These are phyloP conservation scores for Listronotus oregonensis DNA, from an alignment of 1,140 invertebrate genomes.

Conservation along the genomic window DNA sequence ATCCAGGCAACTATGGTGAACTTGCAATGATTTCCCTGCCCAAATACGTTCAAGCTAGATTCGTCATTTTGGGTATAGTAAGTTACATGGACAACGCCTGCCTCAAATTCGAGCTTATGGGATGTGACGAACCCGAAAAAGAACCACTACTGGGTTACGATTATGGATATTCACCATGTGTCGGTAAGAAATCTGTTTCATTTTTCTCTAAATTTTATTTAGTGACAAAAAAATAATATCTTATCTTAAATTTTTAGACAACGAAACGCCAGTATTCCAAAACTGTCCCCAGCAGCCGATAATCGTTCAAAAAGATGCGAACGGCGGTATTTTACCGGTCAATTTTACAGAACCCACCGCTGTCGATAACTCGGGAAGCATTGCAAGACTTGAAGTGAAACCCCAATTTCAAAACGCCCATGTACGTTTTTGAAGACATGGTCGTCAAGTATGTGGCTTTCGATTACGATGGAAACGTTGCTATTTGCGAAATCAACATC, in stretches of 20 bases:
- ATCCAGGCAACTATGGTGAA: constrained; percentile 93
- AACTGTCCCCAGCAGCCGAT: constrained; percentile 94
- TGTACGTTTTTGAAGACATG: constrained; percentile 87
- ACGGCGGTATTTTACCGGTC: constrained; percentile 84
- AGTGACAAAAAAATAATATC: neutral
- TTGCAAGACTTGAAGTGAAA: constrained; percentile 88
- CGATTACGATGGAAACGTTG: constrained; percentile 96
- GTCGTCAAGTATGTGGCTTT: constrained; percentile 95
- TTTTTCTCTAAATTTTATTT: too few relatives aligned
- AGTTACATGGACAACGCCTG: constrained; percentile 97
- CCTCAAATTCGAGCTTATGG: constrained; percentile 94
- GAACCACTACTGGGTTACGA: constrained; percentile 90
- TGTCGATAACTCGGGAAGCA: constrained; percentile 91
- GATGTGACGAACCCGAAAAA: constrained; percentile 82
- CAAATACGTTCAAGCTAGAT: constrained; percentile 89
- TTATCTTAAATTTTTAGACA: constrained; percentile 64
- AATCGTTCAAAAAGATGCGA: constrained; percentile 82
- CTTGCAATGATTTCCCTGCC: constrained; percentile 94
- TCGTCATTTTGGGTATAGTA: constrained; percentile 91
- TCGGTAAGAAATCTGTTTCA: constrained; percentile 70
- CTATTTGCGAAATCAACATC: constrained; percentile 95
- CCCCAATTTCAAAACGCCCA: constrained; percentile 90
- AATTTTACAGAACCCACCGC: constrained; percentile 93
- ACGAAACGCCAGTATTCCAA: constrained; percentile 94
- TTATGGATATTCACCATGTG: constrained; percentile 91